phyloP scores from a whole-genome alignment of 1,140 invertebrate species.

The Drosophila tsacasi region DNA sequence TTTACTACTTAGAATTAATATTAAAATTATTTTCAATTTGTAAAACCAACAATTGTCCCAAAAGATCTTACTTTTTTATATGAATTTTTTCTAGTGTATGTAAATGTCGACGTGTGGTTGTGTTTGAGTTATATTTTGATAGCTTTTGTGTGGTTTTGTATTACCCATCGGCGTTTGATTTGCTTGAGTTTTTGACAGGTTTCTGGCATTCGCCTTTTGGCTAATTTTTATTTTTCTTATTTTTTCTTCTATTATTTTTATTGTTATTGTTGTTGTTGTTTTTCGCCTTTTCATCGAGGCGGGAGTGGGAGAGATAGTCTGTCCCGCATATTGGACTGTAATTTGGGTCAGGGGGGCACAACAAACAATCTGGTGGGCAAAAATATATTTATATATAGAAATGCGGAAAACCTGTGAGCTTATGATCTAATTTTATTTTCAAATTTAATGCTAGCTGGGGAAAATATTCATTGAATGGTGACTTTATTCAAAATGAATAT shows the following conservation, averaged over 20 bases:
- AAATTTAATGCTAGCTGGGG: neutral
- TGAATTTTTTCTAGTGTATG: neutral
- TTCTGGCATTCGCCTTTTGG: constrained; percentile 44
- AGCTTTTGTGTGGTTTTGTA: constrained; percentile 59
- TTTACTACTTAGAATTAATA: neutral
- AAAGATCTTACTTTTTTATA: neutral
- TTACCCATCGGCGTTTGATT: constrained; percentile 71
- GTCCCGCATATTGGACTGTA: constrained; percentile 26
- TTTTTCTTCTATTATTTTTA: constrained; percentile 3
- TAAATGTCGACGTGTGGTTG: constrained; percentile 10
- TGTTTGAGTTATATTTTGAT: constrained; percentile 47
- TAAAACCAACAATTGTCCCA: neutral
- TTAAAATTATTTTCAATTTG: neutral
- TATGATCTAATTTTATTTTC: constrained; percentile 9
- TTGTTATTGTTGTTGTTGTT: constrained; percentile 14
- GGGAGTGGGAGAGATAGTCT: constrained; percentile 26
- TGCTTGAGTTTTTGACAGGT: constrained; percentile 68
- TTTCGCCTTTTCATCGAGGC: constrained; percentile 19
- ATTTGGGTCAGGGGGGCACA: constrained; percentile 37
- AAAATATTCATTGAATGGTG: neutral
- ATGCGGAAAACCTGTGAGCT: constrained; percentile 1
- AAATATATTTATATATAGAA: constrained; percentile 12
- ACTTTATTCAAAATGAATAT: neutral
- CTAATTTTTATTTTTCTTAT: constrained; percentile 49
- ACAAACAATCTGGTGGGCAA: constrained; percentile 30